Percentiles rank a stretch among this genome's conserved stretches.
Evolutionary conservation across 2,797 vertebrate species (phyloP).

Genomic region (Epinephelus awoara): DNA sequence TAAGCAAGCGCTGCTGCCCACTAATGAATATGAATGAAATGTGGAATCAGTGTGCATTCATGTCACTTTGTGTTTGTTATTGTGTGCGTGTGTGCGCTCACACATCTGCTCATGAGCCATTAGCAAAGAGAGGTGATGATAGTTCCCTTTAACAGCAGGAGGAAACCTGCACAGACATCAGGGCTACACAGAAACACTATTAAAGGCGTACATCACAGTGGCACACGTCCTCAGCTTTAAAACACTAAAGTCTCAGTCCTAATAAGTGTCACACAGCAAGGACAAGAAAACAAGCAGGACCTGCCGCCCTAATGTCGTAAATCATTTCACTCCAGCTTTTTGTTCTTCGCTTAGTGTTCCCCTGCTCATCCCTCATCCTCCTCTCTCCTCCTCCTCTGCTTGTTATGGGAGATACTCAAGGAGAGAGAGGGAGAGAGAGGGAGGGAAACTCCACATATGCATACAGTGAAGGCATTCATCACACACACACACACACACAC

Average conservation of each 20-base stretch:
- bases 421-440: conserved; percentile 1
- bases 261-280: conserved; percentile 62
- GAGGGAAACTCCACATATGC: conserved; percentile 40
- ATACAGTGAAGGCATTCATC: conserved; percentile 44
- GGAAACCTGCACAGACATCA: conserved; percentile 29
- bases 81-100: not conserved
- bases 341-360: conserved; percentile 46
- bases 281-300: conserved; percentile 56
- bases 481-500: not conserved
- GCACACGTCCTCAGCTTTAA: conserved; percentile 9
- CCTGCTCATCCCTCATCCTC: conserved; percentile 47
- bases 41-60: conserved; percentile 32
- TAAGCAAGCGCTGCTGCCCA: conserved; percentile 47
- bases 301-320: conserved; percentile 37
- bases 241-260: conserved; percentile 40
- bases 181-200: conserved; percentile 8
- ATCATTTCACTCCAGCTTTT: conserved; percentile 54
- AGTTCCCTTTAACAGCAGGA: conserved; percentile 20
- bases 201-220: conserved; percentile 11
- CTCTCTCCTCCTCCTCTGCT: conserved; percentile 35
- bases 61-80: not conserved
- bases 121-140: conserved; percentile 14
- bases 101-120: conserved; percentile 33
- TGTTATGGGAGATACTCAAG: conserved; percentile 5
- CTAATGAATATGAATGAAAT: conserved; percentile 77